Evolutionary conservation across 2,888 invertebrate species (phyloP), one percentile per base, ranked within the genome.

Genomic region (Tyria jacobaeae): DNA sequence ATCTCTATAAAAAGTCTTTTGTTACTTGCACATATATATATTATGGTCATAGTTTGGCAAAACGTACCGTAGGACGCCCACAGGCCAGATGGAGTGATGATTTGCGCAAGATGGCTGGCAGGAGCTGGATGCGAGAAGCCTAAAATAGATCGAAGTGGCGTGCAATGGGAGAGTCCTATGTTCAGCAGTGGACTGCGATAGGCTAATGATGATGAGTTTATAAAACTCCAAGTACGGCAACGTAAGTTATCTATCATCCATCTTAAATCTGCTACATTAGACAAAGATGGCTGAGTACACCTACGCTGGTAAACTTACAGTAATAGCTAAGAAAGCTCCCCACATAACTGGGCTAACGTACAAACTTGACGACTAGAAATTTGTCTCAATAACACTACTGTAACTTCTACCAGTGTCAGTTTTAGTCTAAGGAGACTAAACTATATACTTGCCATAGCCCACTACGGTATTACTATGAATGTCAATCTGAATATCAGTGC

Each of bases 371-470:
- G 62, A 68, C 70, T 66, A 68, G 68, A 73, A 81, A 83, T 81
- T 81, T 78, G 83, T 81, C 83, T 78, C 84, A 82, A 83, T 84
- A 85, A 83, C 76, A 76, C 64, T 68, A 74, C 82, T 84, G 78
- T 79, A 84, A 83, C 75, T 84, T 81, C 61, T 39, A 57, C 71
- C 66, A 70, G 73, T 81, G 76, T 76, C 80, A 81, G 70, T 79
- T 78, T 79, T 78, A 75, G 76, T 74, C 78, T 66, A 75, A 71
- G 65, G 75, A 76, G 69, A 70, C 70, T 71, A 44, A 70, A 71
- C 61, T 69, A 62, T 55, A 10, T 15, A 39, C 37, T 34, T 56
- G 41, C 56, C 21, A 55, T 3, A 6, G 15, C 25, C 55, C 24
- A 27, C 12, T 15, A 34, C 17, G 7, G 12, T 47, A 24, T 24